These are phyloP conservation scores for Poicephalus meyeri DNA, from an alignment of 2,113 vertebrate species.

Conservation along the genomic window DNA sequence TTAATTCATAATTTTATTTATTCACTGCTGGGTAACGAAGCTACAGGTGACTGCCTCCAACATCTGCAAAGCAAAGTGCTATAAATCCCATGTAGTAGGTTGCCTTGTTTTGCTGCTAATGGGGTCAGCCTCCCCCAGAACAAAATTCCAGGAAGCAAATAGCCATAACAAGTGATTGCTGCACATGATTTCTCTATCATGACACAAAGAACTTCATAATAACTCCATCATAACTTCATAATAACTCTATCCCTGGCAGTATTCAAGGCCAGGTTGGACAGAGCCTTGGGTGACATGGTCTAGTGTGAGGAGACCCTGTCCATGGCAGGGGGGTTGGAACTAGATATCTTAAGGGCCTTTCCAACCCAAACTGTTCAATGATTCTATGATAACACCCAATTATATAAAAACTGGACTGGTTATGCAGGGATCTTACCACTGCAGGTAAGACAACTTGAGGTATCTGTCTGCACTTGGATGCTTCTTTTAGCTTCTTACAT, in stretches of 20 bases:
- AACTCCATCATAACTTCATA: background rate
- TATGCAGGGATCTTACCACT: background rate
- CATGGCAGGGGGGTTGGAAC: background rate
- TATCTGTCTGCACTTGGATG: background rate
- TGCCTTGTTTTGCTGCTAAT: background rate
- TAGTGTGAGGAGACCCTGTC: background rate
- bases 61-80: background rate
- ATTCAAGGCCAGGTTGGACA: background rate
- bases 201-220: background rate
- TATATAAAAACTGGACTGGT: background rate
- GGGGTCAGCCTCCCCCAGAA: rapidly evolving
- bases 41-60: background rate
- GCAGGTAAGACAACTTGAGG: background rate
- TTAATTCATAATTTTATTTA: too few relatives aligned
- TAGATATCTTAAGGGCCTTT: background rate
- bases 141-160: background rate
- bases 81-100: background rate
- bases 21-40: background rate
- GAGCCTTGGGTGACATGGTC: background rate
- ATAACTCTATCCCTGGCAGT: background rate
- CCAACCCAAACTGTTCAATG: background rate
- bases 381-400: background rate
- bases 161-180: background rate
- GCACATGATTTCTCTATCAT: background rate
- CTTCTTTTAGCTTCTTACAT: background rate